phyloP scores from a whole-genome alignment of 2,797 vertebrate species.

The Diplodus sargus region DNA sequence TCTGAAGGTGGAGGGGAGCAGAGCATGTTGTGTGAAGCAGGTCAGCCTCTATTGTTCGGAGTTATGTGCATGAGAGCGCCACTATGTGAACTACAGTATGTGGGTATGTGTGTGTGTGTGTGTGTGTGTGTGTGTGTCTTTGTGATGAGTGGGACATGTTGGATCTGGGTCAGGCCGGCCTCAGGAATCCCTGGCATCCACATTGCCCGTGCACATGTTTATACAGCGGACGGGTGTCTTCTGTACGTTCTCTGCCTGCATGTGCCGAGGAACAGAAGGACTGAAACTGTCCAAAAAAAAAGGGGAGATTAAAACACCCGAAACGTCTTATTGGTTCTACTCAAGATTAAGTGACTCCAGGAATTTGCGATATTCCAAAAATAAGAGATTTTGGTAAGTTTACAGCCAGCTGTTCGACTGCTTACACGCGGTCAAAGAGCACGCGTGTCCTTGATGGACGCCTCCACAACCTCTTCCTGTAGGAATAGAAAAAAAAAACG shows the following conservation, averaged over 20 bases:
- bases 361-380: background rate
- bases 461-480: constrained; percentile 28
- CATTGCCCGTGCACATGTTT: constrained; percentile 49
- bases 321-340: background rate
- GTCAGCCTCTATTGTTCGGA: constrained; percentile 48
- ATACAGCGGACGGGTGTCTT: constrained; percentile 39
- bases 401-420: background rate
- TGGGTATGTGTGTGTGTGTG: constrained; percentile 25
- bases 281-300: constrained; percentile 8
- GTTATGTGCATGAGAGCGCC: constrained; percentile 9
- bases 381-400: background rate
- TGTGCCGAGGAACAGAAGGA: constrained; percentile 22
- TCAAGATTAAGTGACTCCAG: background rate
- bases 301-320: constrained; percentile 11
- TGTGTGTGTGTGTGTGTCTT: constrained; percentile 29
- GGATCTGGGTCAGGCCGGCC: constrained; percentile 75
- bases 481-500: background rate
- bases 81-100: constrained; percentile 4
- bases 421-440: background rate
- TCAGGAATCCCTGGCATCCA: constrained; percentile 78
- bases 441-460: background rate
- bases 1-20: background rate
- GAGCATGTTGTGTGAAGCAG: constrained; percentile 51
- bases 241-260: constrained; percentile 9
- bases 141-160: constrained; percentile 55